phyloP scores from a whole-genome alignment of 2,888 invertebrate genomes.

The Eupelmus urozonus region DNA sequence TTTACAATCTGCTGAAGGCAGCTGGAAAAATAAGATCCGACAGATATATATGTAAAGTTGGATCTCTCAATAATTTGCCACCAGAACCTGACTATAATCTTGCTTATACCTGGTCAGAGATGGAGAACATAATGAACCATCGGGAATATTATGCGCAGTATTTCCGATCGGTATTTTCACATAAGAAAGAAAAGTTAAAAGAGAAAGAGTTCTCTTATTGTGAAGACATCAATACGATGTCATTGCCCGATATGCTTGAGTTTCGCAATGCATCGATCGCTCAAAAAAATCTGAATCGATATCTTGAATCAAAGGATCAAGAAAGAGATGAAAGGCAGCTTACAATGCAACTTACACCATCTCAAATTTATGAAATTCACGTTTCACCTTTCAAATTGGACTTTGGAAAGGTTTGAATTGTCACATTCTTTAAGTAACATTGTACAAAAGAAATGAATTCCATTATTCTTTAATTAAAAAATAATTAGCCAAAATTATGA shows the following conservation, averaged over 20 bases:
- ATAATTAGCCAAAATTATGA: no score
- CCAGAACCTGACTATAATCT: slow-evolving; percentile 26
- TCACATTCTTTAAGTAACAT: no score
- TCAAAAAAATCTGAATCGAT: neutral
- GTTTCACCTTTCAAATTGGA: slow-evolving; percentile 72
- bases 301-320: neutral
- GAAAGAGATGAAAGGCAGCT: neutral
- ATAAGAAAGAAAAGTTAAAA: neutral
- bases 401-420: slow-evolving; percentile 69
- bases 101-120: slow-evolving; percentile 42
- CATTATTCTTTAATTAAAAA: no score
- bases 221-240: neutral
- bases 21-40: neutral
- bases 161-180: slow-evolving; percentile 42
- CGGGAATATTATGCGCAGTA: slow-evolving; percentile 58
- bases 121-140: slow-evolving; percentile 42
- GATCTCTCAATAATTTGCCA: slow-evolving; percentile 22
- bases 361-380: slow-evolving; percentile 75
- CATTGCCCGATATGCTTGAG: no score
- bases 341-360: slow-evolving; percentile 70
- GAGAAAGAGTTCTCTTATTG: neutral
- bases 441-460: no score
- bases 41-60: neutral
- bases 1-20: slow-evolving; percentile 19
- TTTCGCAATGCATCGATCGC: neutral